Percentiles rank a stretch among this genome's conserved stretches.
phyloP scores from a whole-genome alignment of 2,888 invertebrate genomes.

The Serrognathus titanus region DNA sequence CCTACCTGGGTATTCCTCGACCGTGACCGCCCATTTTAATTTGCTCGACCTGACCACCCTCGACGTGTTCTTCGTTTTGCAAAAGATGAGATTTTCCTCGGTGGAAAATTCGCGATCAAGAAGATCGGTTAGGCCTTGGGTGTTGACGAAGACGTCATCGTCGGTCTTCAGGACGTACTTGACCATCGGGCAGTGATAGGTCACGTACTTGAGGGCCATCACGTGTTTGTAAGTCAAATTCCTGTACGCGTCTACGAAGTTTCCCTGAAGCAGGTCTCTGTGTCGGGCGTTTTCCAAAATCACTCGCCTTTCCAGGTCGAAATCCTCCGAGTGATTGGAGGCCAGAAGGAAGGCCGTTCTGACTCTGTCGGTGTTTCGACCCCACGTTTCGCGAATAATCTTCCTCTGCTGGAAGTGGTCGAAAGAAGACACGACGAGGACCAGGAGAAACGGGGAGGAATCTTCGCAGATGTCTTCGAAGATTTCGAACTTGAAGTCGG shows the following conservation, averaged over 20 bases:
- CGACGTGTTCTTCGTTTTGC: constrained; percentile 53
- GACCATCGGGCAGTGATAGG: constrained; percentile 65
- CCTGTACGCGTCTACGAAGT: constrained; percentile 71
- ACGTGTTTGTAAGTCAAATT: constrained; percentile 84
- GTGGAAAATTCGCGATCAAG: constrained; percentile 57
- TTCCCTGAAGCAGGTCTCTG: constrained; percentile 73
- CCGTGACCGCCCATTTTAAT: constrained; percentile 23
- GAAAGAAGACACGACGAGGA: constrained; percentile 69
- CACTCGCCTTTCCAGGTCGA: constrained; percentile 42
- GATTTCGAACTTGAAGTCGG: constrained; percentile 58
- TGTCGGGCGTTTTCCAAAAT: constrained; percentile 55
- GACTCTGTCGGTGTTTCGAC: constrained; percentile 52
- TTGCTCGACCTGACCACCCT: background rate
- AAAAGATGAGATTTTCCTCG: constrained; percentile 57
- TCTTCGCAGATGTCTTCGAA: constrained; percentile 48
- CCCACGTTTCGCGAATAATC: constrained; percentile 74
- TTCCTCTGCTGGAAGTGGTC: constrained; percentile 61
- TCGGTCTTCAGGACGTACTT: constrained; percentile 69
- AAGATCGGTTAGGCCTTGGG: constrained; percentile 59
- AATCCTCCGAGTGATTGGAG: constrained; percentile 41
- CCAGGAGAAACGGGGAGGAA: constrained; percentile 54
- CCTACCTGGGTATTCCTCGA: constrained; percentile 59
- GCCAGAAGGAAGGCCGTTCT: constrained; percentile 69
- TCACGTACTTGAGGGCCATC: constrained; percentile 76
- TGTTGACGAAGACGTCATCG: constrained; percentile 75